These are phyloP conservation scores for Nymphalis c-album DNA, from an alignment of 2,888 invertebrate genomes.

Conservation along the genomic window DNA sequence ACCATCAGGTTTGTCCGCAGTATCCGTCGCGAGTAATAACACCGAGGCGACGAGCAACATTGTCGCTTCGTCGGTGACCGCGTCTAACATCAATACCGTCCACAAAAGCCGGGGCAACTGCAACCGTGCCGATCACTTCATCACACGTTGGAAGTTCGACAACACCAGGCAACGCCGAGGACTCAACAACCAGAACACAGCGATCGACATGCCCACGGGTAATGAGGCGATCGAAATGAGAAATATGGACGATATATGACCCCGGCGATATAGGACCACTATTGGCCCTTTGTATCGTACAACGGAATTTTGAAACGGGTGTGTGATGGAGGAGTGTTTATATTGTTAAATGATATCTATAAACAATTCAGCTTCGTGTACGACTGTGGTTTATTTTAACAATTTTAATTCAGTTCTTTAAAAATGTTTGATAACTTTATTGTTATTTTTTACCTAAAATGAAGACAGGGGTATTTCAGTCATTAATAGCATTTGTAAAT, in stretches of 20 bases:
- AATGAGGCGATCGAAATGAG: slow-evolving; percentile 32
- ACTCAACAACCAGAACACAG: slow-evolving; percentile 11
- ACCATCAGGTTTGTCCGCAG: slow-evolving; percentile 46
- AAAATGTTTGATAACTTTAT: too few relatives aligned
- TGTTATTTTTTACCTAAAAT: too few relatives aligned
- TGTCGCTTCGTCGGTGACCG: slow-evolving; percentile 1
- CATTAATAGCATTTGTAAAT: too few relatives aligned
- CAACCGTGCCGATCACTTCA: slow-evolving; percentile 44
- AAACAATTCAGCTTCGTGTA: slow-evolving; percentile 9
- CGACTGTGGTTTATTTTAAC: neutral
- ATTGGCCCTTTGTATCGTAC: slow-evolving; percentile 2
- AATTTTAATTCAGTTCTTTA: neutral
- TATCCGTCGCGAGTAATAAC: slow-evolving; percentile 47
- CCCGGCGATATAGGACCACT: neutral
- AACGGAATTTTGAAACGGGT: slow-evolving; percentile 14
- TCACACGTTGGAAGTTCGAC: slow-evolving; percentile 59
- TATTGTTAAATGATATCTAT: slow-evolving; percentile 6
- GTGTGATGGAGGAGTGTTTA: slow-evolving; percentile 14
- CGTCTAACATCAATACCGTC: slow-evolving; percentile 20
- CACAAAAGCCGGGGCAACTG: slow-evolving; percentile 28
- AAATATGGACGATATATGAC: neutral
- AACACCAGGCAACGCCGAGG: slow-evolving; percentile 47
- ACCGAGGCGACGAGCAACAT: slow-evolving; percentile 46
- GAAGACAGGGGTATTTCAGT: too few relatives aligned
- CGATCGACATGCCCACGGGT: neutral